Percentiles rank a stretch among this genome's conserved stretches.
Evolutionary conservation across 2,113 vertebrate genomes (phyloP).

Genomic region (Progne subis): DNA sequence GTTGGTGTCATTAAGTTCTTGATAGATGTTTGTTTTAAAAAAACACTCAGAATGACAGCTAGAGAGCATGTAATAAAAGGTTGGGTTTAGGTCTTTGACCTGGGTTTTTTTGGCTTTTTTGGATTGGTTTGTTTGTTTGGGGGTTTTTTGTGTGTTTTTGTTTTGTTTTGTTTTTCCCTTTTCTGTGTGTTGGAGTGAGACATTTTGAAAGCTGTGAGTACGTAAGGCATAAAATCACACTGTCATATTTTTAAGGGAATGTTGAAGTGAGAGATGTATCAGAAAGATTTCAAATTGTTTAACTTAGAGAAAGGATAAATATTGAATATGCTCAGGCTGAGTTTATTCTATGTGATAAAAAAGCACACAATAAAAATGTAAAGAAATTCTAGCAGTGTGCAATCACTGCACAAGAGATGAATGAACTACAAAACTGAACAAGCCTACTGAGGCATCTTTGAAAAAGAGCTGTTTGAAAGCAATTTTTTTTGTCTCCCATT

Average conservation of each 20-base stretch:
- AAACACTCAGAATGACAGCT: not conserved
- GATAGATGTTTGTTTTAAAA: not conserved
- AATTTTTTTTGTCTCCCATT: not conserved
- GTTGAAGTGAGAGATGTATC: not conserved
- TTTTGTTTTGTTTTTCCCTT: not conserved
- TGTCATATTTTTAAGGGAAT: not conserved
- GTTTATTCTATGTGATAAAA: not conserved
- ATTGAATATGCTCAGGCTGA: not conserved
- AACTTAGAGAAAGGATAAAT: not conserved
- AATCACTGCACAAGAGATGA: not conserved
- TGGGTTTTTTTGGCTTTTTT: rapidly evolving
- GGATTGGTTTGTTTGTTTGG: too few species aligned
- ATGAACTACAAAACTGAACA: not conserved
- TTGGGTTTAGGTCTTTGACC: not conserved
- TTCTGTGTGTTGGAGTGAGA: not conserved
- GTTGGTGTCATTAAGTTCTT: not conserved
- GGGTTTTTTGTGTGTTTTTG: too few species aligned
- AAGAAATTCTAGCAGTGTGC: not conserved
- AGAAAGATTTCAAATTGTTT: not conserved
- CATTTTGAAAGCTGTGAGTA: not conserved
- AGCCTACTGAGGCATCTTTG: not conserved
- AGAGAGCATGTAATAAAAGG: not conserved
- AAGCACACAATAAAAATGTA: not conserved
- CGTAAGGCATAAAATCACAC: not conserved
- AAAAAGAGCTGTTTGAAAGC: not conserved